Evolutionary conservation across 1,140 invertebrate genomes (phyloP).

Genomic region (Chrysoperla carnea): DNA sequence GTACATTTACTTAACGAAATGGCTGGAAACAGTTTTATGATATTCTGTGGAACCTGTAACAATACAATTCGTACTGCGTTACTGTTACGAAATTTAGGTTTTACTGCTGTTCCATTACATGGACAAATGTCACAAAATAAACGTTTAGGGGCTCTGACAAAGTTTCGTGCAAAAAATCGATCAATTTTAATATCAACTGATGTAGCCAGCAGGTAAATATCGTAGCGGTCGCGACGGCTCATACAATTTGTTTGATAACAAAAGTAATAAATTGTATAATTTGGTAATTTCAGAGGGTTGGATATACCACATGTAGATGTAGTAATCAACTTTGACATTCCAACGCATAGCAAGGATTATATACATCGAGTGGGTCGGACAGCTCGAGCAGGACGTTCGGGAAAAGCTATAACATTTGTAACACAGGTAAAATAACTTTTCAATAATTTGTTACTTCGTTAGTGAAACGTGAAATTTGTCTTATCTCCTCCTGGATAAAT

Average conservation of each 20-base stretch:
- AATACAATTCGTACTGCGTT: constrained; percentile 78
- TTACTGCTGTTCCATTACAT: constrained; percentile 87
- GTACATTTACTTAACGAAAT: constrained; percentile 93
- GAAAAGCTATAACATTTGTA: constrained; percentile 70
- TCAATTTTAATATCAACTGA: constrained; percentile 92
- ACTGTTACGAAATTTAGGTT: constrained; percentile 71
- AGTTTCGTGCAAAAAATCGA: constrained; percentile 78
- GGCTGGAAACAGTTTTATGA: constrained; percentile 91
- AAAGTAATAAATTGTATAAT: neutral
- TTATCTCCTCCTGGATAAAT: too few relatives aligned
- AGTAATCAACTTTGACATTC: constrained; percentile 96
- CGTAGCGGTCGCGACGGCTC: neutral
- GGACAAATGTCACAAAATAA: constrained; percentile 96
- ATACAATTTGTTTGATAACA: neutral
- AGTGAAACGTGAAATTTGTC: too few relatives aligned
- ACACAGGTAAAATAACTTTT: constrained; percentile 42
- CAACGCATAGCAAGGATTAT: constrained; percentile 90
- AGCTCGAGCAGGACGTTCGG: constrained; percentile 78
- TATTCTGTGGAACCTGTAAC: constrained; percentile 91
- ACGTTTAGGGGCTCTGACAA: constrained; percentile 74
- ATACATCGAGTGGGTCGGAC: constrained; percentile 94
- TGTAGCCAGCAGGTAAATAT: constrained; percentile 75
- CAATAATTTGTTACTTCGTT: too few relatives aligned
- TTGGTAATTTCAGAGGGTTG: constrained; percentile 53
- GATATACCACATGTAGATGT: constrained; percentile 98